Percentiles rank a stretch among this genome's conserved stretches.
These are phyloP conservation scores for Drosophila pegasa DNA, from an alignment of 2,888 invertebrate species.

Conservation along the genomic window DNA sequence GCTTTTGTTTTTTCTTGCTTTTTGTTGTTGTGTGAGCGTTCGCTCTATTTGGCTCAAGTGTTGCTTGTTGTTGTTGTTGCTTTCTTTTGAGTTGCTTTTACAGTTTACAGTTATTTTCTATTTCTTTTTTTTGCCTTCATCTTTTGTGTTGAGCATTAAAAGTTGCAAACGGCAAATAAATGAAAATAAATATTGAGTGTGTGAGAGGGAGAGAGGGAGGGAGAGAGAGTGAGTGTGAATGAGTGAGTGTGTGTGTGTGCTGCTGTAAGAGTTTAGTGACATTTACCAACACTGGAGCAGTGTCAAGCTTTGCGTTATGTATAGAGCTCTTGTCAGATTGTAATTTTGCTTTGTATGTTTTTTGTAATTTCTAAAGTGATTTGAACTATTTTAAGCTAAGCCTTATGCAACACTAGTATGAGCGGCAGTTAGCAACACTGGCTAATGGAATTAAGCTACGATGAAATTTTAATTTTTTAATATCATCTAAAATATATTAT, in stretches of 20 bases:
- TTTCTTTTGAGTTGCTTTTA: constrained; percentile 49
- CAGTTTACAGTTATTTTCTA: constrained; percentile 52
- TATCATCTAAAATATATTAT: no score
- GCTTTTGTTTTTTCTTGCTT: no score
- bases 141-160: constrained; percentile 31
- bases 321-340: neutral
- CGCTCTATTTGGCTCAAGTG: constrained; percentile 57
- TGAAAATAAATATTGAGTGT: constrained; percentile 40
- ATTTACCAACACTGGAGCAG: constrained; percentile 23
- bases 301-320: neutral
- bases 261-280: constrained; percentile 9
- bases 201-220: neutral
- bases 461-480: neutral
- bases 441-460: neutral
- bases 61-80: constrained; percentile 33
- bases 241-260: neutral
- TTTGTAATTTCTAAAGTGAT: neutral
- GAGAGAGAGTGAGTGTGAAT: neutral
- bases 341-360: no score
- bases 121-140: constrained; percentile 22
- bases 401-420: neutral
- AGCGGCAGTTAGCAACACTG: neutral
- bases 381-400: no score
- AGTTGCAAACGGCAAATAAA: constrained; percentile 44
- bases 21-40: constrained; percentile 36